Base-by-base conservation (phyloP, 2,888 invertebrate genomes). In the Cantharis nigra region DNA sequence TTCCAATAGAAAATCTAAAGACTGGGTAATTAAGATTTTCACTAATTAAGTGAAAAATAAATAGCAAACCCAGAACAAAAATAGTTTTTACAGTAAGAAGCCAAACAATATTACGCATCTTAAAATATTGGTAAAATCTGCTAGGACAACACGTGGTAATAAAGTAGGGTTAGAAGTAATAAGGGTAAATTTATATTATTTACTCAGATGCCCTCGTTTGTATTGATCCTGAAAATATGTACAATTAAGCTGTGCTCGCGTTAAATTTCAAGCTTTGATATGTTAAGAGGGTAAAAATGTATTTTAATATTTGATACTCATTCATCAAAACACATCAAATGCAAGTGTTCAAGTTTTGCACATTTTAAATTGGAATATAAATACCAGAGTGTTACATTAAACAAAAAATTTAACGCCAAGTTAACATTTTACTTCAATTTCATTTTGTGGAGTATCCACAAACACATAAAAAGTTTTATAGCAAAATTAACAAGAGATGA, bases 161-260 rank as follows among this genome's bases (percentile, higher is more conserved):
- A 26, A 28, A 23, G 63, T 20, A 70, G 69, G 69, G 69, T 74
- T 49, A 28, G 28, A 49, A 23, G 33, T 49, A 20, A 14, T 30
- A 49, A 73, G 74, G 74, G 74, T 62, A 70, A 69, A 63, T 74
- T 74, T 74, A 30, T 63, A 70, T 74, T 69, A 74, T 74, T 69
- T 74, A 74, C 74, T 30, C 70, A 26, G 20, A 26, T 33, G 16
- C 49, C 20, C 13, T 16, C 30, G 28, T 70, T n/a, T 16, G 23
- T 62, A 63, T 63, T 30, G 30, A 74, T 62, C 49, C 30, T 3
- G 63, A 62, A 69, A 73, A 73, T 62, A 26, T 33, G 14, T 67
- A 18, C 18, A 69, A 73, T 67, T 73, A 67, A 33, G 33, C 49
- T 26, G 28, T 23, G 49, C 28, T 69, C 64, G 18, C 18, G 18